phyloP scores from a whole-genome alignment of 2,888 invertebrate species.

The Stenolophus ochropezus region DNA sequence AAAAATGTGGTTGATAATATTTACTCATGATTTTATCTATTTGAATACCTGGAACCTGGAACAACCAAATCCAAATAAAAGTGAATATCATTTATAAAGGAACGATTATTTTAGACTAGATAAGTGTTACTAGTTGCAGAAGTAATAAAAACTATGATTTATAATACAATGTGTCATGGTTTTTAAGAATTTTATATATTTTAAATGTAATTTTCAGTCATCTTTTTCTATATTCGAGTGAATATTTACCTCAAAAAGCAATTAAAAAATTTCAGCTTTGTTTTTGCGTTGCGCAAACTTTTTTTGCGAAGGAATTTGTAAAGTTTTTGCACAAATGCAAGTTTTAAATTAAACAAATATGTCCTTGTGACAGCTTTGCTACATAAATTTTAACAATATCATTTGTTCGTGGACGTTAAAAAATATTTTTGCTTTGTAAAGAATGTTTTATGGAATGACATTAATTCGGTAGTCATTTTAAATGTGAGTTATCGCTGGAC shows the following conservation, averaged over 20 bases:
- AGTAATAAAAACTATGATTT: no score
- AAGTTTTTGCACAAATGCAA: background rate
- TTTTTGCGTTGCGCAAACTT: background rate
- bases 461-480: background rate
- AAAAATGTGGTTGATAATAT: no score
- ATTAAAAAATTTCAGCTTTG: background rate
- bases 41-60: no score
- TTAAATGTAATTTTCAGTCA: no score
- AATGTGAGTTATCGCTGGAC: background rate
- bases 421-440: background rate
- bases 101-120: no score
- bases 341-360: background rate
- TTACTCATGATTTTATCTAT: no score
- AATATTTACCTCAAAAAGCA: background rate
- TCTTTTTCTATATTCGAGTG: background rate
- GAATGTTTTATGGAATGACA: background rate
- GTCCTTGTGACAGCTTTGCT: background rate
- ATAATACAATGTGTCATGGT: no score
- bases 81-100: no score
- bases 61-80: no score
- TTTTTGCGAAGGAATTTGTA: background rate
- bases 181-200: no score
- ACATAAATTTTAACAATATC: background rate
- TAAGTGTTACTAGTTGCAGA: no score
- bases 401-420: background rate